Evolutionary conservation across 2,113 vertebrate genomes (phyloP), one percentile per base, ranked within the genome.

Genomic region (Neotragus pygmaeus): DNA sequence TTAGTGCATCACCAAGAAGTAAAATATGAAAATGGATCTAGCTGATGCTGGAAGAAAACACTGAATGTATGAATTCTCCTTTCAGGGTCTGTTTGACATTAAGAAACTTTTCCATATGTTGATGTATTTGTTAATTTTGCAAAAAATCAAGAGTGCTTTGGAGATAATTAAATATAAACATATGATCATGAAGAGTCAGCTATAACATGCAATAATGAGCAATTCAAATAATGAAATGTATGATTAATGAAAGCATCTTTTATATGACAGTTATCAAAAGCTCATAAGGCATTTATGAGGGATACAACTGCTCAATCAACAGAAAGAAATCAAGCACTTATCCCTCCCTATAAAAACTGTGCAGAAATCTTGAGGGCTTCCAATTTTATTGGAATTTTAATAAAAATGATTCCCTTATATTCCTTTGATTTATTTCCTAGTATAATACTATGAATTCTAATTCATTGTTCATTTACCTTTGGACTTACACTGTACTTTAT

Each of bases 191-290:
- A 96, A 96, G 95, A 80, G 39, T 70, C 47, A 88, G 43, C 81
- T 90, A 58, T 88, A 85, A 92, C 28, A 95, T 92, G 83, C 17
- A 96, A 91, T 94, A 93, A 95, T 19, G 11, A 94, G 51, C n/a
- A 90, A 94, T 80, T 92, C 66, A 93, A 97, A 94, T 97, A 70
- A 86, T 92, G 49, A 96, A 96, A 94, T 96, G 16, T 88, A 30
- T 94, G 70, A 97, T 97, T 96, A 95, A 90, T 75, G 25, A 94
- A 98, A 97, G 88, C 23, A 82, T 83, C 28, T 45, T 96, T 97
- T 96, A 85, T 96, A 95, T 92, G 94, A 90, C 6, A 90, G 45
- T 94, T 96, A 96, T 96, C 36, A 82, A 94, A 97, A 92, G 60
- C 96, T 97, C 55, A 90, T 75, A 87, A 83, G 17, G 30, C 53